These are phyloP conservation scores for Lasioglossum pauxillum DNA, from an alignment of 2,888 invertebrate genomes.

Conservation along the genomic window DNA sequence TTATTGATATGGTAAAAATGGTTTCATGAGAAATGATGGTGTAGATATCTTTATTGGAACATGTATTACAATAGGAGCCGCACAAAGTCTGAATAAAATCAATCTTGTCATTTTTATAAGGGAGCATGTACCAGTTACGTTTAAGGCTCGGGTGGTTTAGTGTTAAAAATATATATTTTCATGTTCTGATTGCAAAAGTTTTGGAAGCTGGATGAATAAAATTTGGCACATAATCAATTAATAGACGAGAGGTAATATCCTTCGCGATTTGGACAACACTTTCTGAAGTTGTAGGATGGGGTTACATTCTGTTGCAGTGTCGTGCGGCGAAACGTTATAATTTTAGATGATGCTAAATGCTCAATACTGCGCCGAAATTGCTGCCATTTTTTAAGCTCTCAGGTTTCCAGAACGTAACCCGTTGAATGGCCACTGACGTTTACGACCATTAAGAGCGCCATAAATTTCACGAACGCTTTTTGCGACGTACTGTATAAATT, in stretches of 20 bases:
- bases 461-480: constrained; percentile 54
- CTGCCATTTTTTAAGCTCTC: constrained; percentile 38
- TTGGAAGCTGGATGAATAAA: neutral
- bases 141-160: too few species aligned
- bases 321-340: neutral
- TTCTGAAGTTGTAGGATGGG: neutral
- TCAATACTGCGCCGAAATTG: constrained; percentile 37
- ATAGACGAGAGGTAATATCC: neutral
- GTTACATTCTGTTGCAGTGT: neutral
- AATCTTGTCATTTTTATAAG: too few species aligned
- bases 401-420: constrained; percentile 42
- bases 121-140: too few species aligned
- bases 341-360: neutral
- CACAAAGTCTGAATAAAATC: too few species aligned
- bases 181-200: neutral
- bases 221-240: neutral
- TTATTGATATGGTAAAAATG: too few species aligned
- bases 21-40: too few species aligned
- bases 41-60: too few species aligned
- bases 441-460: constrained; percentile 57
- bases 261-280: neutral
- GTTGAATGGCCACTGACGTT: constrained; percentile 56
- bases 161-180: neutral
- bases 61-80: too few species aligned
- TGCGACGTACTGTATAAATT: constrained; percentile 52